Evolutionary conservation across 1,140 invertebrate genomes (phyloP).

Genomic region (Euwallacea fornicatus): DNA sequence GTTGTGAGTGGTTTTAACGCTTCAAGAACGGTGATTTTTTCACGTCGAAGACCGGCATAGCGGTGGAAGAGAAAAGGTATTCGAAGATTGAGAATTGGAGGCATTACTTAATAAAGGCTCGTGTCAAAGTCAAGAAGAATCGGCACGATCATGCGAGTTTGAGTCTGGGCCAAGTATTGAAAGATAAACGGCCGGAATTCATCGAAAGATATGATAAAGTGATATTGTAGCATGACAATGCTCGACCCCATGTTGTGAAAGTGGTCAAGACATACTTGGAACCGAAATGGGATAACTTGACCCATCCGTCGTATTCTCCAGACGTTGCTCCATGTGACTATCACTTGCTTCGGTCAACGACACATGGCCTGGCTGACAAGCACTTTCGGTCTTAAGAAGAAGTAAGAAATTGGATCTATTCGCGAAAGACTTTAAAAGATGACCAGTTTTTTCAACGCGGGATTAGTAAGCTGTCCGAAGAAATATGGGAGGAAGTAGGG

Average conservation of each 20-base stretch:
- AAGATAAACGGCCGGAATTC: too few relatives aligned
- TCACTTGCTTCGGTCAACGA: background rate
- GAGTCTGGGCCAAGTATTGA: background rate
- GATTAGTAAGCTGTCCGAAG: background rate
- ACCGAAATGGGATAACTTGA: background rate
- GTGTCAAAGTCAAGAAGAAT: background rate
- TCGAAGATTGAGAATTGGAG: background rate
- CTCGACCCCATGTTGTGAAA: background rate
- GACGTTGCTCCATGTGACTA: too few relatives aligned
- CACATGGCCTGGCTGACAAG: background rate
- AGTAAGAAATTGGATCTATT: conserved; percentile 2
- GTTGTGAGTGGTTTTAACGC: background rate
- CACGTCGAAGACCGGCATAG: background rate
- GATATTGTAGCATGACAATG: too few relatives aligned
- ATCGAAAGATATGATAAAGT: too few relatives aligned
- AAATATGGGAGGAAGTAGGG: background rate
- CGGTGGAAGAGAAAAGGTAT: background rate
- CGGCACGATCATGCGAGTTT: background rate
- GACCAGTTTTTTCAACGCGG: background rate
- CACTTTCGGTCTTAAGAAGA: background rate
- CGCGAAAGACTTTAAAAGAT: background rate
- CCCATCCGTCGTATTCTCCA: too few relatives aligned
- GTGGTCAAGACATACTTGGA: background rate
- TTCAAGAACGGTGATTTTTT: background rate
- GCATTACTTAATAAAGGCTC: background rate